These are phyloP conservation scores for Cataglyphis rosenhaueri DNA, from an alignment of 2,888 invertebrate genomes.

Conservation along the genomic window DNA sequence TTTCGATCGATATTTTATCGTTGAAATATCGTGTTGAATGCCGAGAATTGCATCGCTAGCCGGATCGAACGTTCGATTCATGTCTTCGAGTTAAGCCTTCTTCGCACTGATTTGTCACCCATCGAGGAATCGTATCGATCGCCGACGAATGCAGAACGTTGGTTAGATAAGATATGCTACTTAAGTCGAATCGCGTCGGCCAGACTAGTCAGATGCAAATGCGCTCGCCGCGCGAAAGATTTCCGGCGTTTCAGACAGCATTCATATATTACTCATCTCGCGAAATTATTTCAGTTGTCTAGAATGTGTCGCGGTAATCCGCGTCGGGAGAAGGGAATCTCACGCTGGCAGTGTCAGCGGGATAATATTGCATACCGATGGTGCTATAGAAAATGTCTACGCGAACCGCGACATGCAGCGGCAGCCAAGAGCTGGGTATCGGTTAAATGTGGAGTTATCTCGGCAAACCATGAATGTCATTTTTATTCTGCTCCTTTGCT, in stretches of 20 bases:
- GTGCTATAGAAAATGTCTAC: constrained; percentile 35
- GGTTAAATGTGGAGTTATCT: constrained; percentile 47
- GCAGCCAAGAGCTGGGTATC: constrained; percentile 1
- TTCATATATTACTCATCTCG: constrained; percentile 38
- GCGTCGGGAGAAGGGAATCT: constrained; percentile 15
- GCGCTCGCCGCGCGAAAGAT: constrained; percentile 29
- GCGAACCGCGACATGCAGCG: constrained; percentile 13
- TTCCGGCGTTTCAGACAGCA: constrained; percentile 18
- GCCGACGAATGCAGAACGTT: constrained; percentile 6
- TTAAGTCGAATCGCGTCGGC: constrained; percentile 28
- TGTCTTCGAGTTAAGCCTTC: constrained; percentile 37
- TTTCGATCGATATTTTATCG: constrained; percentile 3
- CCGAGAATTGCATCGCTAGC: constrained; percentile 13
- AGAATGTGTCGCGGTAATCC: constrained; percentile 33
- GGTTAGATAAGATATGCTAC: constrained; percentile 12
- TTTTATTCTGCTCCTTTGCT: constrained; percentile 1
- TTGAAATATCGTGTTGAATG: constrained; percentile 29
- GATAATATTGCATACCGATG: constrained; percentile 45
- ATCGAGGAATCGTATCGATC: constrained; percentile 37
- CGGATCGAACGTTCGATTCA: constrained; percentile 34
- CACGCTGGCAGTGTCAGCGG: constrained; percentile 33
- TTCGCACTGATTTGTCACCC: constrained; percentile 42
- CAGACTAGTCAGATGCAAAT: constrained; percentile 41
- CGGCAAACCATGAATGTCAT: constrained; percentile 28
- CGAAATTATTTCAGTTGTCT: constrained; percentile 42